Conservation (phyloP, 2,888 invertebrate genomes). For the Himalopsyche japonica region DNA sequence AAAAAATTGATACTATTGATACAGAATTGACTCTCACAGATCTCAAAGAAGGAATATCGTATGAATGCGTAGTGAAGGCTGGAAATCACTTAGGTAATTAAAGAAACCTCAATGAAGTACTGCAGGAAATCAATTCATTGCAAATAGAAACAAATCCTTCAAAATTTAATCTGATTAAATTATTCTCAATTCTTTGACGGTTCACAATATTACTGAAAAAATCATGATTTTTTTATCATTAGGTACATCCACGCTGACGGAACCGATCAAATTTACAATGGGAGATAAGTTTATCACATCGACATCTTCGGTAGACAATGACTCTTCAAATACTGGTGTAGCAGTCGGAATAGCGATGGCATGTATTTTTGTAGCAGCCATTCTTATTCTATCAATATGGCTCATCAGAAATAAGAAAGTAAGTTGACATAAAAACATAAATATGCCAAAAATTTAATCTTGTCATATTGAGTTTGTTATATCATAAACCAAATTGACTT, state of each 20-base stretch:
- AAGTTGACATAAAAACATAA: neutral
- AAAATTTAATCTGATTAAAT: neutral
- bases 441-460: neutral
- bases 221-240: neutral
- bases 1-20: slow-evolving; percentile 73
- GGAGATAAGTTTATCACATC: slow-evolving; percentile 74
- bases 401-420: slow-evolving; percentile 66
- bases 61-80: slow-evolving; percentile 82
- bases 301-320: slow-evolving; percentile 62
- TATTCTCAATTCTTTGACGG: no score
- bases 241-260: slow-evolving; percentile 76
- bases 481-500: neutral
- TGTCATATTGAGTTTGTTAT: neutral
- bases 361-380: slow-evolving; percentile 63
- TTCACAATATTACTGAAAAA: no score
- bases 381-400: slow-evolving; percentile 64
- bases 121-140: neutral
- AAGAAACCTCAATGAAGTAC: no score
- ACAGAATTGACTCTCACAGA: slow-evolving; percentile 72
- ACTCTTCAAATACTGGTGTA: slow-evolving; percentile 61
- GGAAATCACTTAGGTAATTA: slow-evolving; percentile 71
- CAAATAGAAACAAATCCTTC: neutral
- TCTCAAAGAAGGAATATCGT: slow-evolving; percentile 71
- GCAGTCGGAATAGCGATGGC: slow-evolving; percentile 68
- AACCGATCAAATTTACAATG: slow-evolving; percentile 74